Evolutionary conservation across 2,113 vertebrate genomes (phyloP).

Genomic region (Megaceryle maxima): DNA sequence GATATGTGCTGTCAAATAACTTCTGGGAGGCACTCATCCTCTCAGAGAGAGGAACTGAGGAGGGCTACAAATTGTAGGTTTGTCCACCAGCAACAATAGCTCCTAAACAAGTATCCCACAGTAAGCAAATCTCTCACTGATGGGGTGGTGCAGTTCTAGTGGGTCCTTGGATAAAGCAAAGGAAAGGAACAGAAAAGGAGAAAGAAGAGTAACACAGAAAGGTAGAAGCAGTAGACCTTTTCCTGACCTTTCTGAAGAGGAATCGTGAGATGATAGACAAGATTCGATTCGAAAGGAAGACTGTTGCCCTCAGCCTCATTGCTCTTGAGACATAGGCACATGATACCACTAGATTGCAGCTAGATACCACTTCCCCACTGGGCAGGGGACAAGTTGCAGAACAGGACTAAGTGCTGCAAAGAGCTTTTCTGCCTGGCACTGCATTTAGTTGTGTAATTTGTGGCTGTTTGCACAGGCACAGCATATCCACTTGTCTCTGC

Average conservation of each 20-base stretch:
- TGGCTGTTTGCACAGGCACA: not conserved
- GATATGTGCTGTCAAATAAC: not conserved
- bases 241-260: not conserved
- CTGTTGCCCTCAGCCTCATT: not conserved
- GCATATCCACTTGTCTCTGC: not conserved
- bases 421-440: not conserved
- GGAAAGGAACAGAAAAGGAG: not conserved
- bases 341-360: not conserved
- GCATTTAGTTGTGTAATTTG: not conserved
- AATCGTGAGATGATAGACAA: not conserved
- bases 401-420: not conserved
- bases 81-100: not conserved
- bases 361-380: not conserved
- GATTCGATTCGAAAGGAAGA: not conserved
- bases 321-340: accelerated
- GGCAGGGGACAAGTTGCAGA: not conserved
- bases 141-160: not conserved
- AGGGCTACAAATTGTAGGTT: not conserved
- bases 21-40: not conserved
- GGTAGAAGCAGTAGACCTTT: not conserved
- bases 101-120: not conserved
- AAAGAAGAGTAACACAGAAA: not conserved
- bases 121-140: accelerated
- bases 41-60: not conserved
- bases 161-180: not conserved